Percentiles rank a stretch among this genome's conserved stretches.
phyloP scores from a whole-genome alignment of 2,797 vertebrate species.

The Xenentodon cancila region DNA sequence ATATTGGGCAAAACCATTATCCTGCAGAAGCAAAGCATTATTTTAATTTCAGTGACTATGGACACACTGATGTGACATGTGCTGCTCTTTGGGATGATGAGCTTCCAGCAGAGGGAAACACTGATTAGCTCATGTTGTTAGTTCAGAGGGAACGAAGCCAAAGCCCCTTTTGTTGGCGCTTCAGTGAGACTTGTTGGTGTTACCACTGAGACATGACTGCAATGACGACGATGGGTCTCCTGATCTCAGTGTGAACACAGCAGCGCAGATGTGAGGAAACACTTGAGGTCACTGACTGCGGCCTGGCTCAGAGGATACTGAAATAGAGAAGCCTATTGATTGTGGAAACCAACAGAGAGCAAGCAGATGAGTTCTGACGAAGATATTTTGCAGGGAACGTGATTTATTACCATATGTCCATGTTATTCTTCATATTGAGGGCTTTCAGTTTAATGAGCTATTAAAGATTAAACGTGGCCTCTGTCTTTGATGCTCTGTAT shows the following conservation, averaged over 20 bases:
- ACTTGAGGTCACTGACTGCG: slow-evolving; percentile 68
- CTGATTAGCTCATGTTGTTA: slow-evolving; percentile 34
- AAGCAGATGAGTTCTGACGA: slow-evolving; percentile 22
- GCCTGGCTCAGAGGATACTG: slow-evolving; percentile 47
- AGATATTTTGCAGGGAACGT: slow-evolving; percentile 2
- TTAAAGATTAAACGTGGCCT: slow-evolving; percentile 18
- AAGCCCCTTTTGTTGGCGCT: slow-evolving; percentile 48
- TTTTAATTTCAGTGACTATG: slow-evolving; percentile 1
- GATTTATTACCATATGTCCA: slow-evolving; percentile 27
- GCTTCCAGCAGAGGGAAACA: slow-evolving; percentile 14
- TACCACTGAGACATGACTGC: slow-evolving; percentile 56
- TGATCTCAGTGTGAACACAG: slow-evolving; percentile 70
- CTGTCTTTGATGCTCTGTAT: slow-evolving; percentile 3
- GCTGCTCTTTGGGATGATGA: slow-evolving; percentile 18
- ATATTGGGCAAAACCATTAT: neutral
- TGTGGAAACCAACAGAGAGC: slow-evolving; percentile 9
- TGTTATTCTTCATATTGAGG: slow-evolving; percentile 4
- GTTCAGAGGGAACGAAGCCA: slow-evolving; percentile 36
- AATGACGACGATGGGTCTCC: slow-evolving; percentile 69
- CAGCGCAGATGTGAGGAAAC: slow-evolving; percentile 75
- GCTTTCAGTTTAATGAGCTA: slow-evolving; percentile 8
- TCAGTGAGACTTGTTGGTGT: slow-evolving; percentile 60
- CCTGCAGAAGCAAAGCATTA: neutral
- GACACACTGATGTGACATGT: slow-evolving; percentile 9
- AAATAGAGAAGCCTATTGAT: slow-evolving; percentile 75